Conservation (phyloP, 2,797 vertebrate species). For the Odontamblyopus lacepedii region DNA sequence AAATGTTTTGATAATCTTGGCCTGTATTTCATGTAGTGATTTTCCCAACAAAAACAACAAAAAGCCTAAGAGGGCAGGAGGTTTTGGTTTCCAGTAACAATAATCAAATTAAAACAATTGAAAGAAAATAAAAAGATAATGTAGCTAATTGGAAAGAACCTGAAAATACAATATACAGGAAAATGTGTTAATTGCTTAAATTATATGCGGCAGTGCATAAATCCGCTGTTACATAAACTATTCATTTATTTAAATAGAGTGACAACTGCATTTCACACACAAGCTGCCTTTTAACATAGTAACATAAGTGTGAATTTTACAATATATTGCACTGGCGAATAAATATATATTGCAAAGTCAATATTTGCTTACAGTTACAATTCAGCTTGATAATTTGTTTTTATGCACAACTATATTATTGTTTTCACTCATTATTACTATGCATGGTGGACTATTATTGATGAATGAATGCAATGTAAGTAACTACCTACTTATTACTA, state of each 20-base stretch:
- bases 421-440: background rate
- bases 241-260: background rate
- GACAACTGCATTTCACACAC: background rate
- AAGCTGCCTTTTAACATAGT: background rate
- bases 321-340: background rate
- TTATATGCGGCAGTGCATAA: too few relatives aligned
- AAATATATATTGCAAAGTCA: background rate
- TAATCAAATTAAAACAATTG: conserved; percentile 53
- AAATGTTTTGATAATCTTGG: conserved; percentile 34
- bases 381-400: background rate
- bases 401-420: background rate
- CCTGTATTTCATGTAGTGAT: conserved; percentile 34
- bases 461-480: background rate
- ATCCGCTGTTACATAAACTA: background rate
- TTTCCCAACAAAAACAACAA: background rate
- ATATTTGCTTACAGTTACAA: background rate
- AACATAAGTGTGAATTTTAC: background rate
- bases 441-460: background rate
- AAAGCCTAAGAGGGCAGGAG: conserved; percentile 18
- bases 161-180: background rate
- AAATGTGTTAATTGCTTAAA: background rate
- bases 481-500: background rate
- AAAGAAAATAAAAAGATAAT: background rate
- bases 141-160: background rate
- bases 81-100: conserved; percentile 48